Base-by-base conservation (phyloP, 2,888 invertebrate genomes). In the Isotomurus palustris region DNA sequence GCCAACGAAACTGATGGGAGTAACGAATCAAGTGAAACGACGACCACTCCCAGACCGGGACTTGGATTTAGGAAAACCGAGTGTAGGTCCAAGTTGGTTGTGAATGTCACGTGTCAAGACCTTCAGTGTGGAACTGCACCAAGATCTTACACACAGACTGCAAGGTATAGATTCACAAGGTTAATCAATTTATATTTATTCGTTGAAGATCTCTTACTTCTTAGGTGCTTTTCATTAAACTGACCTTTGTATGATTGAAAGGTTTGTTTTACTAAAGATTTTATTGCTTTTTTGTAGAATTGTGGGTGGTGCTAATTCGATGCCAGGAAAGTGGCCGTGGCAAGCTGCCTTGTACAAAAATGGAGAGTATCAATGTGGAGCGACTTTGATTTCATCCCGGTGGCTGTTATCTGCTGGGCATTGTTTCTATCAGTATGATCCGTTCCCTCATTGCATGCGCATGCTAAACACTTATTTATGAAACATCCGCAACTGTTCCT, bases 261-360 rank as follows among this genome's bases (percentile, higher is more conserved):
- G n/a, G n/a, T n/a, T n/a, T n/a, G n/a, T n/a, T n/a, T n/a, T n/a
- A n/a, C n/a, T n/a, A n/a, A n/a, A n/a, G n/a, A n/a, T n/a, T n/a
- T n/a, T n/a, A n/a, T n/a, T n/a, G n/a, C 10, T 17, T 22, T 50
- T 27, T 40, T 50, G 38, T 47, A 85, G 88, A 78, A 87, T 88
- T 74, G 88, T 88, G 71, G 88, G 88, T 56, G 88, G 88, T 62
- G 84, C 82, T 53, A 87, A 87, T 73, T 83, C 87, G 38, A 82
- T 83, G 51, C 82, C 84, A 8, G 88, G 88, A 21, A 58, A 62
- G 67, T 83, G 87, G 87, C 88, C 88, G 3, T 88, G 88, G 88
- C 87, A 87, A 78, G 87, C 87, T n/a, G 88, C 88, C 35, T 79
- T 88, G 22, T 88, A 88, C 76, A 84, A 86, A 72, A 87, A 88